Percentiles rank a stretch among this genome's conserved stretches.
phyloP scores from a whole-genome alignment of 2,797 vertebrate species.

The Nasua narica region DNA sequence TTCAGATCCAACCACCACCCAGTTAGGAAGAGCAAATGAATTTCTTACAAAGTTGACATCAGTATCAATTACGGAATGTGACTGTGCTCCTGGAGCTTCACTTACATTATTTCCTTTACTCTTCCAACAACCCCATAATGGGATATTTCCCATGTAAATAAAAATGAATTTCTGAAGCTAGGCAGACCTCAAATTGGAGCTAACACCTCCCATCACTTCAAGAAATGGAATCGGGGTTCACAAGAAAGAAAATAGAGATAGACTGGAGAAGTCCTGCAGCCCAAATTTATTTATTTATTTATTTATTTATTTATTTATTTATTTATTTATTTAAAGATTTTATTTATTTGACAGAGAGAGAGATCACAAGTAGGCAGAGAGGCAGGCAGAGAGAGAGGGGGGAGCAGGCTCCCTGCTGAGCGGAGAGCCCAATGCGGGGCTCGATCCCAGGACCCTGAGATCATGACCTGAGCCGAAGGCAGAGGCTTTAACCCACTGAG shows the following conservation, averaged over 20 bases:
- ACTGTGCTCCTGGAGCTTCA: background rate
- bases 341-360: no score
- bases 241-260: conserved; percentile 1
- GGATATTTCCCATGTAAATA: conserved; percentile 8
- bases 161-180: background rate
- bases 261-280: background rate
- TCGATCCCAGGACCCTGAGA: no score
- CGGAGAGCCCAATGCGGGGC: no score
- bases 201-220: conserved; percentile 20
- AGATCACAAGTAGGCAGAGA: no score
- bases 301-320: no score
- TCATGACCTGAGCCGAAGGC: no score
- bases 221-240: background rate
- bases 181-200: background rate
- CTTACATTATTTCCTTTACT: conserved; percentile 11
- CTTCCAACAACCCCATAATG: background rate
- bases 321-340: no score
- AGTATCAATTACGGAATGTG: background rate
- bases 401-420: no score
- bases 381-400: no score
- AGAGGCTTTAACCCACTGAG: no score
- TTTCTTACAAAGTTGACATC: conserved; percentile 18
- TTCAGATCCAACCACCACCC: background rate
- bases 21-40: background rate
- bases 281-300: background rate